Conservation (phyloP, 2,113 vertebrate genomes). For the Tetrao urogallus region DNA sequence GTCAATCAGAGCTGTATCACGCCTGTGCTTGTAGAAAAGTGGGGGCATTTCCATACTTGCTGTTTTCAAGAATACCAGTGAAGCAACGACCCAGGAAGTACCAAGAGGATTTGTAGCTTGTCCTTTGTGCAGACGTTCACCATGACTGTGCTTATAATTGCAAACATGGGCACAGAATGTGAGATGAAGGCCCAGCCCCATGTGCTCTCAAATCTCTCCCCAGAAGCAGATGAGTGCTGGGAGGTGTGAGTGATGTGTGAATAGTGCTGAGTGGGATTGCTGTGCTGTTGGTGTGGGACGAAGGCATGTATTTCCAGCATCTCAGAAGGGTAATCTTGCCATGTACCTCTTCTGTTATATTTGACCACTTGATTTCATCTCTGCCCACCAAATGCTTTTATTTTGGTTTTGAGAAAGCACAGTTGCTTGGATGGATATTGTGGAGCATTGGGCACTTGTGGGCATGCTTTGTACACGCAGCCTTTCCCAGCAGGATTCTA, state of each 20-base stretch:
- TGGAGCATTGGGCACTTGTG: not conserved
- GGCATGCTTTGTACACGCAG: rapidly evolving
- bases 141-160: not conserved
- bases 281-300: not conserved
- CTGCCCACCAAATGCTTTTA: not conserved
- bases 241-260: not conserved
- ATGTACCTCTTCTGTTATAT: not conserved
- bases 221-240: too few species aligned
- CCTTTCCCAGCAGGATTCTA: not conserved
- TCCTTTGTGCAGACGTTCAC: not conserved
- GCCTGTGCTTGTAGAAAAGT: not conserved
- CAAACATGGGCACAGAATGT: not conserved
- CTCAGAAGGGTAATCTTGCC: not conserved
- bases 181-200: not conserved
- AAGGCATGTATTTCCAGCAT: not conserved
- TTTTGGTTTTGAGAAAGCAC: not conserved
- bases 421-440: not conserved
- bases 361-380: not conserved
- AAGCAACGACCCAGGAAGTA: not conserved
- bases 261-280: not conserved
- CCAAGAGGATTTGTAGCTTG: not conserved
- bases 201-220: not conserved
- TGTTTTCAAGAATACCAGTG: not conserved
- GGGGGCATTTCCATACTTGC: not conserved
- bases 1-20: not conserved